Evolutionary conservation across 53 echinoderm and acorn worm species (phyloP), one percentile per base, ranked within the genome.

Genomic region (Antedon mediterranea): DNA sequence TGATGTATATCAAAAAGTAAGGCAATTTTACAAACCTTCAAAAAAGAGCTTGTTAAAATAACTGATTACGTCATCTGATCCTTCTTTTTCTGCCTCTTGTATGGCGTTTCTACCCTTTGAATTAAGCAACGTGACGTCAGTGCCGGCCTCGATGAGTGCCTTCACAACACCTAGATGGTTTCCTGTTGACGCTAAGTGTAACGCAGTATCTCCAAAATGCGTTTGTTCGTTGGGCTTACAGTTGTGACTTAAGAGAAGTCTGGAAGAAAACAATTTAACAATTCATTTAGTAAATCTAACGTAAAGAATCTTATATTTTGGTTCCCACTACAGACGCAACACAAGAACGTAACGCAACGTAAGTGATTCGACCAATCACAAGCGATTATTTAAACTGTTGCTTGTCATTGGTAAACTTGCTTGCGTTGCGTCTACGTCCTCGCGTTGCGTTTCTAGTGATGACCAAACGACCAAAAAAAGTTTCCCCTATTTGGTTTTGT

Each of bases 201-300:
- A 81, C 9, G 95, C 87, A 34, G 95, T 91, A 78, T 94, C 95
- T 20, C 95, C 95, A 33, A 86, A 91, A 71, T 83, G 85, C 3
- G 95, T 94, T 72, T 94, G 95, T 30, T 75, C 80, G 72, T 94
- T 84, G 6, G 85, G 32, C 28, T 78, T 77, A 6, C 85, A 82
- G 29, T 80, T 82, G 28, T 87, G 28, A 44, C 78, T 73, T 0
- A 94, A 27, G 3, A 94, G 81, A 27, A 94, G 73, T 77, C 95
- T 94, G 83, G 71, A 34, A 37, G 37, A 37, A 37, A 37, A 37
- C 11, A 37, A 37, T 37, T 37, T 37, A 37, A 37, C 37, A n/a
- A n/a, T n/a, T n/a, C n/a, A n/a, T n/a, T n/a, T n/a, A n/a, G n/a
- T n/a, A n/a, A n/a, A n/a, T n/a, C n/a, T n/a, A n/a, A n/a, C n/a